Conservation (phyloP, 2,797 vertebrate species). For the Peromyscus attwateri region DNA sequence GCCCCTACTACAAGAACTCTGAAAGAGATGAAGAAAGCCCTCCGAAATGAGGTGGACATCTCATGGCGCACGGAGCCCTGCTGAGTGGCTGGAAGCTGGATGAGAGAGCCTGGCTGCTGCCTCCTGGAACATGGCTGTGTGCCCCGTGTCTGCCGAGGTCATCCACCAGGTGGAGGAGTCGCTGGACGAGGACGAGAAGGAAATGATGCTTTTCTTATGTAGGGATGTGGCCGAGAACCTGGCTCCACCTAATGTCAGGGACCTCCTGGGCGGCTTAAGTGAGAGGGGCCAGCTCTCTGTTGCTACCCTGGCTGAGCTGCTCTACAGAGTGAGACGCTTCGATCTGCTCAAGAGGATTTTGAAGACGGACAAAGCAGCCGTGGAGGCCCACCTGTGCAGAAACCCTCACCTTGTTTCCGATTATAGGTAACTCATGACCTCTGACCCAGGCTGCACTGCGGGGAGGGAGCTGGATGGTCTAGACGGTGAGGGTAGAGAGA, state of each 20-base stretch:
- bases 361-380: constrained; percentile 84
- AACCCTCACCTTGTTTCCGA: constrained; percentile 86
- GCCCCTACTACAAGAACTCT: constrained; percentile 33
- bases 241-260: constrained; percentile 77
- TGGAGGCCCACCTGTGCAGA: constrained; percentile 87
- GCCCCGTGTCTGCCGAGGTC: constrained; percentile 80
- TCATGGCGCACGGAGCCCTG: constrained; percentile 58
- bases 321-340: constrained; percentile 91
- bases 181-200: constrained; percentile 90
- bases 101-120: not conserved
- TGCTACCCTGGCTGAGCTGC: constrained; percentile 88
- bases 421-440: constrained; percentile 90
- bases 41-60: constrained; percentile 46
- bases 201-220: constrained; percentile 91
- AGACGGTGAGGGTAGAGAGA: not conserved
- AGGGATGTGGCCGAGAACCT: constrained; percentile 85
- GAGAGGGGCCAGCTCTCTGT: constrained; percentile 78
- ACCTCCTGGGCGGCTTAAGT: constrained; percentile 87
- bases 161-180: constrained; percentile 91
- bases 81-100: constrained; percentile 72
- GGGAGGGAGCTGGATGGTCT: not conserved
- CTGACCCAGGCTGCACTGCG: not conserved
- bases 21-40: constrained; percentile 71
- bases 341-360: constrained; percentile 91
- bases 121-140: constrained; percentile 82